Evolutionary conservation across 2,113 vertebrate genomes (phyloP).

Genomic region (Nesogale talazaci): DNA sequence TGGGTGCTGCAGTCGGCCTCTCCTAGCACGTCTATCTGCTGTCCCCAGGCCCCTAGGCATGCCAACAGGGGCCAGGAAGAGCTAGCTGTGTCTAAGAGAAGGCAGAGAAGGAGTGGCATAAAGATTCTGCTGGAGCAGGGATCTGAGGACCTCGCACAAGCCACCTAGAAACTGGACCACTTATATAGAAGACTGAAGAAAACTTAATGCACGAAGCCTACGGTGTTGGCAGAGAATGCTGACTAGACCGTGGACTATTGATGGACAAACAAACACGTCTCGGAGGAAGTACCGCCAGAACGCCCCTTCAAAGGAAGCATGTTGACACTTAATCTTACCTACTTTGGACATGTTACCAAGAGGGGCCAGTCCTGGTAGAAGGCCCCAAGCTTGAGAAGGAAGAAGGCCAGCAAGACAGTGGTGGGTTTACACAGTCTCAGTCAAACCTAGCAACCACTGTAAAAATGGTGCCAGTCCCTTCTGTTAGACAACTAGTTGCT

Average conservation of each 20-base stretch:
- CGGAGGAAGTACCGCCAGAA: neutral
- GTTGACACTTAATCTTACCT: neutral
- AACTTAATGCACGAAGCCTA: neutral
- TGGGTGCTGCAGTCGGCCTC: too few relatives aligned
- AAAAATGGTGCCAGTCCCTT: neutral
- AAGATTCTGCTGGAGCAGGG: neutral
- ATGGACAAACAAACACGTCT: neutral
- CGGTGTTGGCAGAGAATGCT: neutral
- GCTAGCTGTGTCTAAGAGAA: too few relatives aligned
- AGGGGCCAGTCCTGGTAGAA: neutral
- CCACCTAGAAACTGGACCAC: too few relatives aligned
- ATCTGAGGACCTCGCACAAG: too few relatives aligned
- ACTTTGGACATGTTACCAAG: neutral
- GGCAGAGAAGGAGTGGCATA: neutral
- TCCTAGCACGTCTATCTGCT: too few relatives aligned
- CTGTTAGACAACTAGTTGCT: neutral
- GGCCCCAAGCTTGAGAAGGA: neutral
- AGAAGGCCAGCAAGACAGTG: neutral
- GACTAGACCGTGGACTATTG: neutral
- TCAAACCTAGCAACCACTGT: neutral
- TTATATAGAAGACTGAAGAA: neutral
- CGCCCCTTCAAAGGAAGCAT: neutral
- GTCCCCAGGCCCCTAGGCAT: accelerated
- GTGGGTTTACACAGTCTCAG: too few relatives aligned
- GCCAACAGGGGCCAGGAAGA: neutral